A percentile compares a stretch with the other conserved stretches of the same genome.
phyloP scores from a whole-genome alignment of 2,113 vertebrate species.

The Atractosteus spatula region DNA sequence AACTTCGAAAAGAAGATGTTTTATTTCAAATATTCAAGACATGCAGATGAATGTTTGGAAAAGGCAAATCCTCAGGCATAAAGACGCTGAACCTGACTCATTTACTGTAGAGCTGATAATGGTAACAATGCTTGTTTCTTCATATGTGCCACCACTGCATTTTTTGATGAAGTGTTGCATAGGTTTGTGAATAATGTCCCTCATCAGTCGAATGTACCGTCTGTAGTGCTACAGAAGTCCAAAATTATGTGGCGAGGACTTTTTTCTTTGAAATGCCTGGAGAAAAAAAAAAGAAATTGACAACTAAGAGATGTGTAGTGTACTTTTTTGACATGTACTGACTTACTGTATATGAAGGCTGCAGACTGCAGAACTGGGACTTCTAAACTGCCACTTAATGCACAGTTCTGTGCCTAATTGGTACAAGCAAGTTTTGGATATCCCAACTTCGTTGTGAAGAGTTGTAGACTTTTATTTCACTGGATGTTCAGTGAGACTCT shows the following conservation, averaged over 20 bases:
- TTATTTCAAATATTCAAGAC: too few species aligned
- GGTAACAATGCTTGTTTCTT: conserved; percentile 8
- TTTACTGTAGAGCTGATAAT: not conserved
- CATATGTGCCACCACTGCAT: conserved; percentile 1
- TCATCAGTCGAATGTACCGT: not conserved
- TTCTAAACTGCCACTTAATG: conserved; percentile 8
- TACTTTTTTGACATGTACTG: not conserved
- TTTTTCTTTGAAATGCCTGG: conserved; percentile 16
- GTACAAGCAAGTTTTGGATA: not conserved
- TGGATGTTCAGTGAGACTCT: not conserved
- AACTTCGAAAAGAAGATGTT: too few species aligned
- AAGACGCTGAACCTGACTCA: not conserved
- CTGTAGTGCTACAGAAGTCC: not conserved
- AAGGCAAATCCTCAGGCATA: too few species aligned
- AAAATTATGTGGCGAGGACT: conserved; percentile 8
- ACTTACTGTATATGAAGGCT: not conserved
- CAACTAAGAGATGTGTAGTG: not conserved
- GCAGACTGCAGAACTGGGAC: not conserved
- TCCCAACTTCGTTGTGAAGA: not conserved
- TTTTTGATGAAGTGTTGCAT: not conserved
- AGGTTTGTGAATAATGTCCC: not conserved
- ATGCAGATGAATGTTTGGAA: too few species aligned
- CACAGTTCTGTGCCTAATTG: not conserved
- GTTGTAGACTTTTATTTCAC: not conserved
- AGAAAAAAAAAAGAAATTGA: conserved; percentile 31